These are phyloP conservation scores for Chymomyza procnemis DNA, from an alignment of 2,888 invertebrate genomes.

Conservation along the genomic window DNA sequence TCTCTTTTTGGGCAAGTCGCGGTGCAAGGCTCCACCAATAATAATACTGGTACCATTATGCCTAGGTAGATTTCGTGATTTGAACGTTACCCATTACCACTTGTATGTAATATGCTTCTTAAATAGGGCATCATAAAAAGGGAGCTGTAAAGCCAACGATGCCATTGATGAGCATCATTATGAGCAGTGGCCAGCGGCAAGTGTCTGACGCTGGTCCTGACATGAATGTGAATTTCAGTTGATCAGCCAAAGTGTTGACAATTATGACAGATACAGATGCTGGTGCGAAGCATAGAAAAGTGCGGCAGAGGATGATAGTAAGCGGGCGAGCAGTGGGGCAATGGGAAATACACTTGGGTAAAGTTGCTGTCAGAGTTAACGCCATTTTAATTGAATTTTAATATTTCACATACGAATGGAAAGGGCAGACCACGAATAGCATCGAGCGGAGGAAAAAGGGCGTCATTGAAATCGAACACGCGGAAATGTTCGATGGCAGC, in stretches of 20 bases:
- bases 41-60: too few relatives aligned
- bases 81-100: too few relatives aligned
- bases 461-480: conserved; percentile 34
- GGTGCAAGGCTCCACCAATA: too few relatives aligned
- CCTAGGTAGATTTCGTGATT: background rate
- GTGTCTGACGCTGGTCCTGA: conserved; percentile 37
- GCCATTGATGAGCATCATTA: conserved; percentile 65
- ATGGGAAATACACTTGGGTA: conserved; percentile 1
- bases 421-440: background rate
- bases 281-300: conserved; percentile 7
- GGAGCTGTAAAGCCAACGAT: conserved; percentile 27
- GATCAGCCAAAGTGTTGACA: conserved; percentile 64
- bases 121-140: background rate
- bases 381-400: conserved; percentile 76
- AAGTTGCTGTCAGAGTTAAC: conserved; percentile 62
- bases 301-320: background rate
- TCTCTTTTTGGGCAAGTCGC: too few relatives aligned
- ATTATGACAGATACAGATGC: conserved; percentile 61
- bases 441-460: conserved; percentile 20
- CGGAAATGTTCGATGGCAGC: conserved; percentile 21
- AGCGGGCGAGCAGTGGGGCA: background rate
- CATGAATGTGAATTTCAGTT: conserved; percentile 49
- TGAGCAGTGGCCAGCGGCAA: conserved; percentile 39
- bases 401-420: conserved; percentile 71
- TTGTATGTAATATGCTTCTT: background rate